These are phyloP conservation scores for Telmatherina bonti DNA, from an alignment of 2,797 vertebrate species.

Conservation along the genomic window DNA sequence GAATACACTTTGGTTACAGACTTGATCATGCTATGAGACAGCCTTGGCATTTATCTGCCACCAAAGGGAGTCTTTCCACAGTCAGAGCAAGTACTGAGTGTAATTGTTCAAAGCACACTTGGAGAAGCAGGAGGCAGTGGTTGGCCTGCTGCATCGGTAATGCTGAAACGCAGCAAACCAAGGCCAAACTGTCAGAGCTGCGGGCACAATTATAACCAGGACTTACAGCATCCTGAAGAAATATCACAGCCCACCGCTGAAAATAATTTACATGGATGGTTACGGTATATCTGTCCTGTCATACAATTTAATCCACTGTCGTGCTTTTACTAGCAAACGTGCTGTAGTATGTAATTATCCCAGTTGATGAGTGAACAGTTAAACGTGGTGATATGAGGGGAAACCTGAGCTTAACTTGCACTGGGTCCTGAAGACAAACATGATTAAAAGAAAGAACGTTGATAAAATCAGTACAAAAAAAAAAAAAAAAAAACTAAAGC, in stretches of 20 bases:
- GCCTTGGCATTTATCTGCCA: conserved; percentile 24
- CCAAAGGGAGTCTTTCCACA: conserved; percentile 28
- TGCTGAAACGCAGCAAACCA: conserved; percentile 2
- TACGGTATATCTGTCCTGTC: conserved; percentile 4
- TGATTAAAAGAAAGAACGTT: no score
- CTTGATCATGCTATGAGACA: conserved; percentile 10
- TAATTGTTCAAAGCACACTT: conserved; percentile 18
- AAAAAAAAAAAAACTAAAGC: no score
- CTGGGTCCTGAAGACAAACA: no score
- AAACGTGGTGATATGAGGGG: background rate
- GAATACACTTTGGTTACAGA: conserved; percentile 1
- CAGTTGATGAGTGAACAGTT: background rate
- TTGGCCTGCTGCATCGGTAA: conserved; percentile 1
- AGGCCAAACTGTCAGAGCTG: conserved; percentile 10
- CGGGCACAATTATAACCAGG: conserved; percentile 15
- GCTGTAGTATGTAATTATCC: background rate
- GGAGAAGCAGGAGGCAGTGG: conserved; percentile 6
- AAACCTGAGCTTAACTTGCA: background rate
- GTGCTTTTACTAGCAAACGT: background rate
- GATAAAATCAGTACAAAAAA: no score
- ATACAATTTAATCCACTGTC: conserved; percentile 6
- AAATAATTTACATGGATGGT: conserved; percentile 12
- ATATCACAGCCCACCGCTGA: background rate
- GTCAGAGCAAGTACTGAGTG: conserved; percentile 47
- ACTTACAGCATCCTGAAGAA: conserved; percentile 17